Conservation (phyloP, 2,113 vertebrate genomes). For the Urocitellus parryii region DNA sequence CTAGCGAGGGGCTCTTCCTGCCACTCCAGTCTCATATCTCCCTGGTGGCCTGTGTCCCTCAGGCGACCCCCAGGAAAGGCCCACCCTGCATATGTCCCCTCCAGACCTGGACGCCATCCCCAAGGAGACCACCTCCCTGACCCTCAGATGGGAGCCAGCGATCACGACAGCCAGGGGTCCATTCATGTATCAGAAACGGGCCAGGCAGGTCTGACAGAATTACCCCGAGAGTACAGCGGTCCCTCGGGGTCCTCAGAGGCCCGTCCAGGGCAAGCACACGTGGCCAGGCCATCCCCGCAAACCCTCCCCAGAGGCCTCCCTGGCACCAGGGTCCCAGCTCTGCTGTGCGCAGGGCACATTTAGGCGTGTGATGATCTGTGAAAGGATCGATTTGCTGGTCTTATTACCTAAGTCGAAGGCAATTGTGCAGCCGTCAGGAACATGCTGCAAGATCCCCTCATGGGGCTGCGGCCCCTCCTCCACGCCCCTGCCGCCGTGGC, state of each 20-base stretch:
- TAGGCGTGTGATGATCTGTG: neutral
- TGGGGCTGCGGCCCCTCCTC: neutral
- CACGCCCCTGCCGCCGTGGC: neutral
- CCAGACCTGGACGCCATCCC: neutral
- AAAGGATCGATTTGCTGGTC: constrained; percentile 13
- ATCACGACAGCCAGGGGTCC: rapidly evolving
- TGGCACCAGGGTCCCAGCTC: rapidly evolving
- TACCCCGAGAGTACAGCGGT: rapidly evolving
- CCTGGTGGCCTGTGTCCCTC: rapidly evolving
- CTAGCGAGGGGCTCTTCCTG: neutral
- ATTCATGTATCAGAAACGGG: rapidly evolving
- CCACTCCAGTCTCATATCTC: neutral
- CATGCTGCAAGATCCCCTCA: neutral
- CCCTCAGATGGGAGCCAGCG: neutral
- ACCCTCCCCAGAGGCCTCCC: rapidly evolving
- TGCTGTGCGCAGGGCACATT: rapidly evolving
- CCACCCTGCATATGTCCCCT: rapidly evolving
- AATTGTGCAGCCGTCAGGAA: neutral
- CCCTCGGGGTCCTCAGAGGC: rapidly evolving
- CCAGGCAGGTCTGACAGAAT: rapidly evolving
- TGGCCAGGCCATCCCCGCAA: rapidly evolving
- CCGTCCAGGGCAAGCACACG: rapidly evolving
- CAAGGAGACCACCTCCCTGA: neutral
- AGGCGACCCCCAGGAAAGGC: neutral
- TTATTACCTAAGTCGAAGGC: constrained; percentile 20